Percentiles rank a stretch among this genome's conserved stretches.
These are phyloP conservation scores for Martes martes DNA, from an alignment of 2,113 vertebrate species.

Conservation along the genomic window DNA sequence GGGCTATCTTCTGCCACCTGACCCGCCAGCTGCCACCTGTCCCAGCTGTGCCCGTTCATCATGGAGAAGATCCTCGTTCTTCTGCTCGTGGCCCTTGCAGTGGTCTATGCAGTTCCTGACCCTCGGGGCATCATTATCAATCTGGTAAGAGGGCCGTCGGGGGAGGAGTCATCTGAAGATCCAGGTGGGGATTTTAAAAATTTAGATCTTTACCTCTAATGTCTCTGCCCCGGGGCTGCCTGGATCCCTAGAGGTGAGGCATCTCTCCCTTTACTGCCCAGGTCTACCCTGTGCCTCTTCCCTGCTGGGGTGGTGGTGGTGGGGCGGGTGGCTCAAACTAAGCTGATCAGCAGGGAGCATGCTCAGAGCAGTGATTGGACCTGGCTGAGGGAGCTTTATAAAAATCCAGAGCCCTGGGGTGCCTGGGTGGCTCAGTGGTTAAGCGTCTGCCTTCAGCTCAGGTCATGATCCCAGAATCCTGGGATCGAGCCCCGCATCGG, in stretches of 20 bases:
- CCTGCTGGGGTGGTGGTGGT: too few species aligned
- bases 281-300: not conserved
- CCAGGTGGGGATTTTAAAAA: not conserved
- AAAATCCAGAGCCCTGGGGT: not conserved
- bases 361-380: not conserved
- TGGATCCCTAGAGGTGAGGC: not conserved
- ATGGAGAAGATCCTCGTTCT: constrained; percentile 70
- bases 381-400: not conserved
- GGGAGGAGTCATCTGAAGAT: not conserved
- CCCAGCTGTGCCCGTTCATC: not conserved
- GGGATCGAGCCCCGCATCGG: too few species aligned
- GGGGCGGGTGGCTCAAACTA: not conserved
- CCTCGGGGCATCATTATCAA: constrained; percentile 73
- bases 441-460: too few species aligned
- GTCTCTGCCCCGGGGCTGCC: not conserved
- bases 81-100: constrained; percentile 43
- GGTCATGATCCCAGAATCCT: too few species aligned
- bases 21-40: not conserved
- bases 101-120: accelerated
- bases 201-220: not conserved
- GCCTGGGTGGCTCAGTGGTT: too few species aligned
- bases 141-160: constrained; percentile 77
- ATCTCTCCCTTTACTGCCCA: not conserved
- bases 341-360: accelerated
- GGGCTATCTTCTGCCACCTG: not conserved